Base-by-base conservation (phyloP, 2,797 vertebrate genomes). In the Tangara arthus region DNA sequence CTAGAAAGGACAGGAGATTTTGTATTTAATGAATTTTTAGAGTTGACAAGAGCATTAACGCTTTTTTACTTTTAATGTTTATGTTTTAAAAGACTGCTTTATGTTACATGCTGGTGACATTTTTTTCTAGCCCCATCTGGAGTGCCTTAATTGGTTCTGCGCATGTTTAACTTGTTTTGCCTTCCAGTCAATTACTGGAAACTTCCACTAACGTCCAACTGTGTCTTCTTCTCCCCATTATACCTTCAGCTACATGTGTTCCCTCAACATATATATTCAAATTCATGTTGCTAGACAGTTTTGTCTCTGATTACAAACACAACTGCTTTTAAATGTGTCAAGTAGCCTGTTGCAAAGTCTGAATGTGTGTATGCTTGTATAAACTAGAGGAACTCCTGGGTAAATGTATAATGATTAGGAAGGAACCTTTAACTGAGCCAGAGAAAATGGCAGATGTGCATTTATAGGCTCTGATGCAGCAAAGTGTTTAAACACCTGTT, bases 401-500 rank as follows among this genome's bases (percentile, higher is more conserved):
- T 92, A 95, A 87, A 92, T 49, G 10, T 70, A 8, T 82, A 94
- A 87, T 92, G 82, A 93, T 91, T 72, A 79, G 73, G 47, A 89
- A 90, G 52, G 56, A 94, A 73, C 69, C 61, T 94, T 91, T 78
- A 92, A 39, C 44, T 69, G 64, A 49, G 59, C 64, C 82, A 47
- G 49, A 35, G 70, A 97, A 82, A 72, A 90, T 68, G 85, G 89
- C 90, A 63, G 82, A 73, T 88, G 86, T 69, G 80, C 59, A 17
- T 95, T 94, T 69, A 27, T 30, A 79, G 90, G 88, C 91, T 93
- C 19, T 81, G 87, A 89, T 92, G 90, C 90, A 94, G 81, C 60
- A 69, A 95, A 96, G 89, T 93, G 82, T 82, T 97, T 95, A 94
- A 94, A 92, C 94, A 96, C 84, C 92, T 93, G 79, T 91, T 95